phyloP scores from a whole-genome alignment of 1,140 invertebrate species.

The Dryas iulia region DNA sequence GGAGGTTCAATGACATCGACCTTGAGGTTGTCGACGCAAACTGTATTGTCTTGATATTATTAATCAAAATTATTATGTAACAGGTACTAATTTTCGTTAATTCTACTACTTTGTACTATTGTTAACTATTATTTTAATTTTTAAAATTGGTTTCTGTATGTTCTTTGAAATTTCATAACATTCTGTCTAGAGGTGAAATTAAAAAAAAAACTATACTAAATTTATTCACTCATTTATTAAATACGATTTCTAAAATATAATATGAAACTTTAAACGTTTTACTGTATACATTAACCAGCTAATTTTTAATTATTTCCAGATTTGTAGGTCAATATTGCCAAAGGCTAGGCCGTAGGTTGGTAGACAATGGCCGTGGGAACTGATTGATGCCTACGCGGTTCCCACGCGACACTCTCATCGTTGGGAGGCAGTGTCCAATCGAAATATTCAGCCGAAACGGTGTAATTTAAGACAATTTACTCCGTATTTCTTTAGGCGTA shows the following conservation, averaged over 20 bases:
- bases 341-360: conserved; percentile 36
- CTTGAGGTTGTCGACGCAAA: conserved; percentile 55
- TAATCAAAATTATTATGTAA: conserved; percentile 42
- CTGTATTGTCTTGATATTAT: conserved; percentile 43
- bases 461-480: conserved; percentile 17
- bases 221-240: too few species aligned
- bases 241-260: too few species aligned
- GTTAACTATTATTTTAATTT: too few species aligned
- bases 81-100: not conserved
- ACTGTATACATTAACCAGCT: too few species aligned
- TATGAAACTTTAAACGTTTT: too few species aligned
- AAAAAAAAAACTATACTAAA: too few species aligned
- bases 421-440: conserved; percentile 24
- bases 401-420: conserved; percentile 36
- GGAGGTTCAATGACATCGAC: conserved; percentile 64
- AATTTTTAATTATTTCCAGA: not conserved
- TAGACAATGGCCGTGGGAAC: conserved; percentile 44
- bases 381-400: conserved; percentile 33
- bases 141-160: too few species aligned
- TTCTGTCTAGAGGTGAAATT: too few species aligned
- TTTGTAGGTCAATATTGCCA: conserved; percentile 22
- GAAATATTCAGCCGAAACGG: conserved; percentile 19
- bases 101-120: not conserved
- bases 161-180: too few species aligned
- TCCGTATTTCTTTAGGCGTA: not conserved